Base-by-base conservation (phyloP, 2,888 invertebrate genomes). In the Cosmorhoe ocellata region DNA sequence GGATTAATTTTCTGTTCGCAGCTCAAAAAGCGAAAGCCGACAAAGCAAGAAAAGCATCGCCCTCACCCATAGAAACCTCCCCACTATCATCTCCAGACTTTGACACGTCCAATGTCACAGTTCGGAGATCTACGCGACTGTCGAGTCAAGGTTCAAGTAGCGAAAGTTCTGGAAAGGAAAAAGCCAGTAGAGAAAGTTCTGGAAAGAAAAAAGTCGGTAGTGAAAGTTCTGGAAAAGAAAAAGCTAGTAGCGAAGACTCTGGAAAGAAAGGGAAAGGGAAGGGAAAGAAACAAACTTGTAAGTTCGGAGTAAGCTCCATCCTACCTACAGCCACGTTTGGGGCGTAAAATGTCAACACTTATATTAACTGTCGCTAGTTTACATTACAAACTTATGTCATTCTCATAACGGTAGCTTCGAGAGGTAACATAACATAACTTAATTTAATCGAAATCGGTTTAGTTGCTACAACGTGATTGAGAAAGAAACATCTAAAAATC, bases 31-130 rank as follows among this genome's bases (percentile, higher is more conserved):
- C 69, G 0, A 73, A 73, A 49, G 64, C 67, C 1, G 66, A 66
- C 0, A 59, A 61, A 56, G 28, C 47, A 0, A 61, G 58, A 31
- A 48, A 34, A 32, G 42, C 24, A 9, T 8, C 45, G 11, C 38
- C 46, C 1, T 13, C 39, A 12, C 9, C 37, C 32, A 48, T 52
- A 18, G 50, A 33, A 22, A 34, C 51, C 0, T 38, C 58, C 2
- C 36, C 57, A 1, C 37, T 36, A 8, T 34, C 47, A 14, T 71
- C 76, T 0, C 69, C 71, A 7, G 84, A 83, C 37, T 45, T 80
- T 0, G 84, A 87, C 46, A 57, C 59, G 0, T 79, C 82, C 0
- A 86, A 86, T 34, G 73, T 87, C 6, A 85, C 85, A 0, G 51
- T 81, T 0, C 67, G 86, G 0, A 71, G 61, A 44, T 79, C 84